Conservation (phyloP, 1,140 invertebrate species). For the Drosophila tropicalis region DNA sequence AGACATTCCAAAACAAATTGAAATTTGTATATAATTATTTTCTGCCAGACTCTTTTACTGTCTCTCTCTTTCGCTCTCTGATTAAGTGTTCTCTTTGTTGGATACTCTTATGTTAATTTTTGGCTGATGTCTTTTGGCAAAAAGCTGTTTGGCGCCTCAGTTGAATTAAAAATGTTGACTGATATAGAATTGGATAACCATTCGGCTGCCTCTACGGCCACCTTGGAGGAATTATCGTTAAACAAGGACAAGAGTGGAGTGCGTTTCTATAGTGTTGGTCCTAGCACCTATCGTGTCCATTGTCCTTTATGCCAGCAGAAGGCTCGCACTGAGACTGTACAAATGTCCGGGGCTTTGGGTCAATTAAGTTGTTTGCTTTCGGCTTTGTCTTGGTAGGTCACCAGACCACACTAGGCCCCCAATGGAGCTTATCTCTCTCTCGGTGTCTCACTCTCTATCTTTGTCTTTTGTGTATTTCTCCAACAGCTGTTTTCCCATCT, state of each 20-base stretch:
- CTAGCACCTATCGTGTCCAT: constrained; percentile 58
- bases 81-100: not conserved
- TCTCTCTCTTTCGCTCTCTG: not conserved
- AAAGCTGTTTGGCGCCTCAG: constrained; percentile 41
- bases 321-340: constrained; percentile 62
- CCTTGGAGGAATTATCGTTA: constrained; percentile 33
- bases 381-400: constrained; percentile 64
- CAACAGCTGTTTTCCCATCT: constrained; percentile 75
- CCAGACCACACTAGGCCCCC: not conserved
- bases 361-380: constrained; percentile 73
- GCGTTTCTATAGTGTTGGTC: constrained; percentile 70
- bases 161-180: constrained; percentile 57
- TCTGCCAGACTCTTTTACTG: not conserved
- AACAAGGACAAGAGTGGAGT: constrained; percentile 53
- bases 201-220: constrained; percentile 55
- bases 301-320: constrained; percentile 69
- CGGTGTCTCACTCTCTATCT: constrained; percentile 1
- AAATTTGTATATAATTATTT: constrained; percentile 14
- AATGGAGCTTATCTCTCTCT: not conserved
- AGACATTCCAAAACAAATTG: constrained; percentile 19
- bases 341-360: constrained; percentile 65
- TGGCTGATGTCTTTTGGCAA: constrained; percentile 9
- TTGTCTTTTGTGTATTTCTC: not conserved
- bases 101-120: constrained; percentile 10
- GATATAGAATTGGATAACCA: constrained; percentile 50